Conservation (phyloP, 2,113 vertebrate genomes). For the Pyrgilauda ruficollis region DNA sequence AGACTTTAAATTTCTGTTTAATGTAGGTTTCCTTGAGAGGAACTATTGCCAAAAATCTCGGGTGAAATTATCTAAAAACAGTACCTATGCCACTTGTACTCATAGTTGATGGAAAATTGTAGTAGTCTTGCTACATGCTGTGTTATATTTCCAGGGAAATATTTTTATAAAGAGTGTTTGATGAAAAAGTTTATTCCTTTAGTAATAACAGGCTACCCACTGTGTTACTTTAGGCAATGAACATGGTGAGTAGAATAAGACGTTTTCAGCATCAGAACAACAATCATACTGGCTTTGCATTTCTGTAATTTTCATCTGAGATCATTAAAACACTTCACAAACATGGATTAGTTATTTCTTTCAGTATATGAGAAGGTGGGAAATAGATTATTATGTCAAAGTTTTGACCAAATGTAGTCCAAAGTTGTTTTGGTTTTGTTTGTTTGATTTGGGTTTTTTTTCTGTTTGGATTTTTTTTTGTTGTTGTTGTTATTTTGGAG, state of each 20-base stretch:
- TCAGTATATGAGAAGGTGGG: not conserved
- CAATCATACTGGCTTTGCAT: slow-evolving; percentile 31
- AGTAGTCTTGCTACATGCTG: slow-evolving; percentile 66
- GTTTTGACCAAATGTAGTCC: not conserved
- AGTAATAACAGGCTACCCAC: slow-evolving; percentile 67
- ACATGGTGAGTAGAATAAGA: not conserved
- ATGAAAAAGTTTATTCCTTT: slow-evolving; percentile 76
- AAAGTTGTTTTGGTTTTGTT: not conserved
- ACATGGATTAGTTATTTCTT: not conserved
- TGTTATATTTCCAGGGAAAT: slow-evolving; percentile 77
- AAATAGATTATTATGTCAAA: not conserved
- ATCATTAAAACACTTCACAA: not conserved
- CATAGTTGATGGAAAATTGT: slow-evolving; percentile 72
- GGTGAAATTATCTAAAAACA: slow-evolving; percentile 68
- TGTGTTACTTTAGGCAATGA: slow-evolving; percentile 64
- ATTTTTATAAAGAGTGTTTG: slow-evolving; percentile 75
- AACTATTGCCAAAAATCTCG: slow-evolving; percentile 61
- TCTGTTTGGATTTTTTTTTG: not conserved
- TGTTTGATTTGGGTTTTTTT: not conserved
- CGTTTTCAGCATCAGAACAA: slow-evolving; percentile 38
- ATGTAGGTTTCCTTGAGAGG: slow-evolving; percentile 53
- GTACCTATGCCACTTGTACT: slow-evolving; percentile 57
- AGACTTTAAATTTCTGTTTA: slow-evolving; percentile 67
- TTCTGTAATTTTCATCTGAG: not conserved
- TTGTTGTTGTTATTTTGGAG: not conserved